Evolutionary conservation across 2,888 invertebrate species (phyloP).

Genomic region (Clusia tigrina): DNA sequence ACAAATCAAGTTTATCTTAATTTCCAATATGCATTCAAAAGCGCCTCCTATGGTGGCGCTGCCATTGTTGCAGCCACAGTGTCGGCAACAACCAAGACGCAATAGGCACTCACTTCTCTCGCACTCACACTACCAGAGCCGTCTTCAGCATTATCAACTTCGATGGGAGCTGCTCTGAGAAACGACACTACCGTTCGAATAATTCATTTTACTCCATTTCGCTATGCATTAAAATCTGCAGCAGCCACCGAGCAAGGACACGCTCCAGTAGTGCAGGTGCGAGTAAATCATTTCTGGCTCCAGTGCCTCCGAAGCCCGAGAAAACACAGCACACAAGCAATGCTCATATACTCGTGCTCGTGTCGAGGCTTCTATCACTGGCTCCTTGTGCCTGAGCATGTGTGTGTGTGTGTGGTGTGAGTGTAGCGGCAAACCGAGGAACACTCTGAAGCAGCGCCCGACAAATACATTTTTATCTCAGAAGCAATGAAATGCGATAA

Average conservation of each 20-base stretch:
- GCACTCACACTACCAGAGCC: constrained; percentile 29
- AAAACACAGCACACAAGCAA: not conserved
- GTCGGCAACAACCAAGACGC: not conserved
- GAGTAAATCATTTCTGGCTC: constrained; percentile 51
- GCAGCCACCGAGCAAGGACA: constrained; percentile 22
- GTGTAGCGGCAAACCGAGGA: constrained; percentile 6
- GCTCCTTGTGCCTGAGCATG: too few relatives aligned
- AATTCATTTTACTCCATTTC: constrained; percentile 59
- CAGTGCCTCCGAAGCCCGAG: constrained; percentile 16
- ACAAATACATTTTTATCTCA: constrained; percentile 57
- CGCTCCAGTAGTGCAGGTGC: constrained; percentile 43
- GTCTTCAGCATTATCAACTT: constrained; percentile 27
- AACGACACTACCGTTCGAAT: constrained; percentile 56
- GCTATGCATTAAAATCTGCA: constrained; percentile 54
- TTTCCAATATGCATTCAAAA: constrained; percentile 54
- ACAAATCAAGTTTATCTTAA: constrained; percentile 58
- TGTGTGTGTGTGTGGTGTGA: too few relatives aligned
- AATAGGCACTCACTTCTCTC: constrained; percentile 1
- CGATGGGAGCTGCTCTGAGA: constrained; percentile 29
- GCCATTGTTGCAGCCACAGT: not conserved
- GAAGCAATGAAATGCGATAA: constrained; percentile 59
- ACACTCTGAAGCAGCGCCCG: constrained; percentile 26
- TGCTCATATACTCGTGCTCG: too few relatives aligned
- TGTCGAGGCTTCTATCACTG: too few relatives aligned
- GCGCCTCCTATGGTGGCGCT: constrained; percentile 13